A percentile compares a stretch with the other conserved stretches of the same genome.
These are phyloP conservation scores for Macquaria australasica DNA, from an alignment of 2,113 vertebrate species.

Conservation along the genomic window DNA sequence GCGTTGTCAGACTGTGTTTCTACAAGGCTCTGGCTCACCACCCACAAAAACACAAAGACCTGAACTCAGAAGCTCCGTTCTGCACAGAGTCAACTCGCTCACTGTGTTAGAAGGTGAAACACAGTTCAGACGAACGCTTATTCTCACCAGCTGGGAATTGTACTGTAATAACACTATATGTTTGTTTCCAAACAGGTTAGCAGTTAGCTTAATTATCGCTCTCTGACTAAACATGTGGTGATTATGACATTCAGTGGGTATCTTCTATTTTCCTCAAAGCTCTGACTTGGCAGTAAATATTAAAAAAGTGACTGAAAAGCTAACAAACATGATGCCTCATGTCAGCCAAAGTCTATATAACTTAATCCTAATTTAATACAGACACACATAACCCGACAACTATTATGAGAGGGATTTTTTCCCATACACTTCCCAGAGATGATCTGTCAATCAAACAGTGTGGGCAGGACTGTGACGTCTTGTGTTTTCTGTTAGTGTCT, in stretches of 20 bases:
- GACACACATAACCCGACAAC: background rate
- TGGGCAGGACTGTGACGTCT: background rate
- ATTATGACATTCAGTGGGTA: background rate
- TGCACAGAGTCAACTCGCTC: background rate
- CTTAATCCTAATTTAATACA: conserved; percentile 13
- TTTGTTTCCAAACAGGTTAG: conserved; percentile 5
- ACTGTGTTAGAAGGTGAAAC: conserved; percentile 22
- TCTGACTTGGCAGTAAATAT: background rate
- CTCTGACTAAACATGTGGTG: background rate
- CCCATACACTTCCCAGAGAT: background rate
- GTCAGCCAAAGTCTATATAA: background rate
- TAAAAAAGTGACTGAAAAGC: background rate
- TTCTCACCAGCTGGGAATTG: conserved; percentile 28
- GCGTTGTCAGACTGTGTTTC: conserved; percentile 34
- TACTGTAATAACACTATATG: background rate
- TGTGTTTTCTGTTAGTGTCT: background rate
- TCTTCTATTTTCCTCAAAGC: background rate
- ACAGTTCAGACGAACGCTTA: conserved; percentile 33
- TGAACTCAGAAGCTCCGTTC: conserved; percentile 17
- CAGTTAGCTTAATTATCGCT: background rate
- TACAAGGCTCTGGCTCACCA: conserved; percentile 16
- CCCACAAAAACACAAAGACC: conserved; percentile 33
- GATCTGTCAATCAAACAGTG: background rate
- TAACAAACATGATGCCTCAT: background rate
- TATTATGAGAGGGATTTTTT: background rate